Evolutionary conservation across 2,113 vertebrate genomes (phyloP).

Genomic region (Petrocephalus microphthalmus): DNA sequence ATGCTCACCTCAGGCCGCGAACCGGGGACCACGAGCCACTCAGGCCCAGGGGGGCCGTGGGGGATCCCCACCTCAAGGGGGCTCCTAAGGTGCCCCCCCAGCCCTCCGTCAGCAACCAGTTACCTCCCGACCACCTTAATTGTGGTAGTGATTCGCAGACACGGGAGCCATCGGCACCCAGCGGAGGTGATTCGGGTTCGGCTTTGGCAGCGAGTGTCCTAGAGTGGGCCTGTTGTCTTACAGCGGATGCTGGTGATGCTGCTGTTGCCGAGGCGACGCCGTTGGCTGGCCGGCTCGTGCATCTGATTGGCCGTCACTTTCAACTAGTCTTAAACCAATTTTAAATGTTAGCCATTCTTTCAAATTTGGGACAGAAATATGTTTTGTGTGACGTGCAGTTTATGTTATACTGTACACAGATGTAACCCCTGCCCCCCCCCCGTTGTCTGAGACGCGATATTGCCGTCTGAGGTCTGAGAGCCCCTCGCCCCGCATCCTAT

Average conservation of each 20-base stretch:
- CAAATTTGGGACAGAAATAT: neutral
- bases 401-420: neutral
- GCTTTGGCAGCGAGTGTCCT: conserved; percentile 19
- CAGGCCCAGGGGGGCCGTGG: neutral
- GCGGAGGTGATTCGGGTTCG: conserved; percentile 14
- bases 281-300: neutral
- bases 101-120: neutral
- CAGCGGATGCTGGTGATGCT: conserved; percentile 32
- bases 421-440: neutral
- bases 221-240: conserved; percentile 25
- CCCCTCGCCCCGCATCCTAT: neutral
- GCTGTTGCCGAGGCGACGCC: neutral
- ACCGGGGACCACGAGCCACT: neutral
- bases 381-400: neutral
- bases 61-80: neutral
- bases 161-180: conserved; percentile 19
- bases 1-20: neutral
- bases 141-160: too few relatives aligned
- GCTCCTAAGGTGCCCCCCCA: neutral
- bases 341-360: neutral
- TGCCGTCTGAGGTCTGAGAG: neutral
- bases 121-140: conserved; percentile 10
- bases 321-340: neutral
- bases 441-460: neutral
- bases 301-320: neutral